Base-by-base conservation (phyloP, 2,797 vertebrate genomes). In the Catamblyrhynchus diadema region DNA sequence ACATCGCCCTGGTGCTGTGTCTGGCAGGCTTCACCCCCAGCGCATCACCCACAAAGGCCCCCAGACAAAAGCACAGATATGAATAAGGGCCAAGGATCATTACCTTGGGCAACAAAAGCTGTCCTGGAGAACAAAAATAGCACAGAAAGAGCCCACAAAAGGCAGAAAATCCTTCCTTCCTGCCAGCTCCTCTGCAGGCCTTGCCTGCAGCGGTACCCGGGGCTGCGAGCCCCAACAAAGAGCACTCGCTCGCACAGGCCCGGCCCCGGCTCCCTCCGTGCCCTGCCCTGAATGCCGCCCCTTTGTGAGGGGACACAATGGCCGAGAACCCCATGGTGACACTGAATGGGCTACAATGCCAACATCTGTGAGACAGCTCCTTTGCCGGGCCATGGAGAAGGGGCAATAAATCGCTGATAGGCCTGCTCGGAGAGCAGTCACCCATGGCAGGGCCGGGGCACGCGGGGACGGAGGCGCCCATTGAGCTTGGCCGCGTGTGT, bases 101-200 rank as follows among this genome's bases (percentile, higher is more conserved):
- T 96, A 97, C 95, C 93, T 96, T 94, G 87, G 93, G 94, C 87
- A 93, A 96, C 93, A 96, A 96, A 96, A 95, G 95, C 94, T 22
- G 5, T 90, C 82, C 70, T 0, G 10, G 77, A 88, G 94, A 96
- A 97, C 89, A 96, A 96, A 94, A 96, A 94, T 96, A 93, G 69
- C 95, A 91, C 94, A 94, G 80, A 97, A 95, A 94, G 85, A 79
- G 95, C 66, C 73, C 77, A 96, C 95, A 96, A 96, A 96, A 96
- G 95, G 95, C 95, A 96, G 93, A 96, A 97, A 97, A 97, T 95
- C 95, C 95, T 94, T 94, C 95, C 95, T 96, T 96, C 96, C 95
- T 96, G 95, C 82, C 70, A 45, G 56, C 70, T 93, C 82, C 51
- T 94, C 94, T 77, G 10, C 39, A 15, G 87, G 89, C 94, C 88